Evolutionary conservation across 1,140 invertebrate genomes (phyloP).

Genomic region (Andricus grossulariae): DNA sequence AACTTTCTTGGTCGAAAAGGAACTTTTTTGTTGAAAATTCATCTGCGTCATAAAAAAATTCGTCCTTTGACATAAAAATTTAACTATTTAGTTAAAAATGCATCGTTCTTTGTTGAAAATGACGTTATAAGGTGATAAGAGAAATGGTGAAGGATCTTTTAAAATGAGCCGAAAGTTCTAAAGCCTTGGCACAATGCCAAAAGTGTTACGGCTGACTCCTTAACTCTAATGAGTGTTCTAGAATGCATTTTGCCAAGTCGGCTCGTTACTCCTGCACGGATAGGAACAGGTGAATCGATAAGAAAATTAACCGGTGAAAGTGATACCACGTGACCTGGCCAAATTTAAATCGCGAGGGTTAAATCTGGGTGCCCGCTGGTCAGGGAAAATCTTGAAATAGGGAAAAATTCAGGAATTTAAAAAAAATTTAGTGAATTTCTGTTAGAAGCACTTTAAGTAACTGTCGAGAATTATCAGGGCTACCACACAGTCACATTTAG

Average conservation of each 20-base stretch:
- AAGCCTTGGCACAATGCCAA: conserved; percentile 15
- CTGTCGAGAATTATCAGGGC: too few species aligned
- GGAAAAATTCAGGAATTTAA: too few species aligned
- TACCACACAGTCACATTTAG: too few species aligned
- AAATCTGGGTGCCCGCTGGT: background rate
- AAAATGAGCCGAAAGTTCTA: conserved; percentile 26
- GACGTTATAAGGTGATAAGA: conserved; percentile 8
- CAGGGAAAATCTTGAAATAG: too few species aligned
- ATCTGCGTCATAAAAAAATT: too few species aligned
- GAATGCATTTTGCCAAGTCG: conserved; percentile 20
- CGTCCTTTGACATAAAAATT: too few species aligned
- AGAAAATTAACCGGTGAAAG: background rate
- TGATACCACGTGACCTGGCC: background rate
- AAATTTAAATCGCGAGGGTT: background rate
- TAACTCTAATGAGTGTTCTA: conserved; percentile 11
- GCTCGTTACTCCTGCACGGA: background rate
- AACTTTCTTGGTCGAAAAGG: too few species aligned
- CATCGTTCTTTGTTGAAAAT: too few species aligned
- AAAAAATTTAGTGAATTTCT: too few species aligned
- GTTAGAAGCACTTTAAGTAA: too few species aligned
- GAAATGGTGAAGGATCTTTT: conserved; percentile 16
- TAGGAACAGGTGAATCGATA: conserved; percentile 10
- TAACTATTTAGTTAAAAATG: too few species aligned
- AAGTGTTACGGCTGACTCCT: conserved; percentile 3
- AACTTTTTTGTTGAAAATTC: too few species aligned